Percentiles rank a stretch among this genome's conserved stretches.
These are phyloP conservation scores for Galerucella calmariensis DNA, from an alignment of 2,888 invertebrate species.

Conservation along the genomic window DNA sequence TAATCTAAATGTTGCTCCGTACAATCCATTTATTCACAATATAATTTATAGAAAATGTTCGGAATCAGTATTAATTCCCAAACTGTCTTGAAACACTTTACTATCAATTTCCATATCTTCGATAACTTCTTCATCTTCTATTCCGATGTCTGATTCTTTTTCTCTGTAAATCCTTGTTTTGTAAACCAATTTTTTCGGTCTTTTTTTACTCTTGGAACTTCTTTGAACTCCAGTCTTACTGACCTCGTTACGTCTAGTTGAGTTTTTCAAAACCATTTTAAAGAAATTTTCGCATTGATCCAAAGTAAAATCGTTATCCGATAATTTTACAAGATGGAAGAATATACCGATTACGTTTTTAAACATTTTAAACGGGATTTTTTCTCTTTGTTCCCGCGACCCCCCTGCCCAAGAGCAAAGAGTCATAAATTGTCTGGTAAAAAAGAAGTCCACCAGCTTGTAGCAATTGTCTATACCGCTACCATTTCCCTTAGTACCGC, in stretches of 20 bases:
- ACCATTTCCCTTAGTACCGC: slow-evolving; percentile 35
- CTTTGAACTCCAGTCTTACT: slow-evolving; percentile 3
- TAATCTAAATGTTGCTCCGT: no score
- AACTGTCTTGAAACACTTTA: slow-evolving; percentile 7
- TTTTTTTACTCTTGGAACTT: slow-evolving; percentile 26
- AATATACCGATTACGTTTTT: slow-evolving; percentile 41
- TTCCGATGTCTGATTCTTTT: neutral
- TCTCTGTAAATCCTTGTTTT: neutral
- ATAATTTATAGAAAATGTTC: neutral
- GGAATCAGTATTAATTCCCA: neutral
- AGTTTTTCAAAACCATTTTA: slow-evolving; percentile 39
- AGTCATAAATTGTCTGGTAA: slow-evolving; percentile 42
- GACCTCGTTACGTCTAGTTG: slow-evolving; percentile 21
- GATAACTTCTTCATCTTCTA: neutral
- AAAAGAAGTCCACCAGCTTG: slow-evolving; percentile 41
- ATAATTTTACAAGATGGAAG: slow-evolving; percentile 31
- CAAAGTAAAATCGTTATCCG: slow-evolving; percentile 38
- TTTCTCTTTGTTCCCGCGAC: slow-evolving; percentile 37
- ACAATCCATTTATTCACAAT: neutral
- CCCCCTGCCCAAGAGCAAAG: slow-evolving; percentile 46
- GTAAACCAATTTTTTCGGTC: slow-evolving; percentile 22
- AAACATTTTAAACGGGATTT: slow-evolving; percentile 42
- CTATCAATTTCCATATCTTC: slow-evolving; percentile 9
- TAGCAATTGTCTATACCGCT: slow-evolving; percentile 39
- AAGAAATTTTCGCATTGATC: slow-evolving; percentile 43